Conservation (phyloP, 2,888 invertebrate genomes). For the Coecobrya sp. region DNA sequence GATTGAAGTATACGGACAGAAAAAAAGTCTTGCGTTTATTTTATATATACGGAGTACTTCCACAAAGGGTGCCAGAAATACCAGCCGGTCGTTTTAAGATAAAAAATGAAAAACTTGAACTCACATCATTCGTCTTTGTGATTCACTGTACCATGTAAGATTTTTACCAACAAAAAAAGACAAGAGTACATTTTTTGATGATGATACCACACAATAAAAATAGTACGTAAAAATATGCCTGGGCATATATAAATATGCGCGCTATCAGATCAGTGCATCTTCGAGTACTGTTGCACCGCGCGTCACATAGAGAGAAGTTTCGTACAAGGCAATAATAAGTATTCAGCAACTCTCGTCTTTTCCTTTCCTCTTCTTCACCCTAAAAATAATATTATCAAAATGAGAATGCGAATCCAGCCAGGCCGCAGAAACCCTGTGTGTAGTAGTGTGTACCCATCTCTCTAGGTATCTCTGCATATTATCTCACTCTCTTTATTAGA, state of each 20-base stretch:
- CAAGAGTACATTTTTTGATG: conserved; percentile 55
- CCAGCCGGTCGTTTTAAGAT: conserved; percentile 23
- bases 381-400: conserved; percentile 23
- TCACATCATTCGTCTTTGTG: conserved; percentile 25
- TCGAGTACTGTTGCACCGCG: not conserved
- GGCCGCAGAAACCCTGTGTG: not conserved
- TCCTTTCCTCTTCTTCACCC: conserved; percentile 17
- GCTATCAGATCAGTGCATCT: conserved; percentile 35
- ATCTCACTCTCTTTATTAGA: conserved; percentile 28
- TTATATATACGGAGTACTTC: not conserved
- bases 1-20: conserved; percentile 36
- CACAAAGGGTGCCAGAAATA: conserved; percentile 27
- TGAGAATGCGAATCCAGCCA: conserved; percentile 20
- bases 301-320: not conserved
- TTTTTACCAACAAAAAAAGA: conserved; percentile 46
- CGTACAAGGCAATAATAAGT: not conserved
- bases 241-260: too few species aligned
- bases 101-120: conserved; percentile 11
- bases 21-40: not conserved
- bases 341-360: conserved; percentile 9
- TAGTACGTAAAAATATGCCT: conserved; percentile 56
- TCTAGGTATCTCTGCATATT: conserved; percentile 44
- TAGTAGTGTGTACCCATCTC: not conserved
- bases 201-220: conserved; percentile 51
- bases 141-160: conserved; percentile 32